Evolutionary conservation across 2,113 vertebrate species (phyloP).

Genomic region (Numenius arquata): DNA sequence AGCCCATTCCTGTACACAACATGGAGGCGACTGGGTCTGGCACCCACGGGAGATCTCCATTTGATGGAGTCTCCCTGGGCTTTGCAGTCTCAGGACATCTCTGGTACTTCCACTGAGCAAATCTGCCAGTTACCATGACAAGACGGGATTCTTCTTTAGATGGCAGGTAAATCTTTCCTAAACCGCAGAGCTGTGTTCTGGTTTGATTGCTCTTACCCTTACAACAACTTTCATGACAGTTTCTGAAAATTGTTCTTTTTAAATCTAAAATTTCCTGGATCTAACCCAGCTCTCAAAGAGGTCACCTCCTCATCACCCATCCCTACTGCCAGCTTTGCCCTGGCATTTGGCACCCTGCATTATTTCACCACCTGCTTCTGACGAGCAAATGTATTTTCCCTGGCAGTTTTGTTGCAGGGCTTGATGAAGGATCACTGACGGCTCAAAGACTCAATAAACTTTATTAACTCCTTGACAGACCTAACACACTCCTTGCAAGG

Average conservation of each 20-base stretch:
- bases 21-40: neutral
- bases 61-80: neutral
- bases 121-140: neutral
- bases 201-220: neutral
- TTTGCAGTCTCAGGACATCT: neutral
- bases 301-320: neutral
- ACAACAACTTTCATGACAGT: neutral
- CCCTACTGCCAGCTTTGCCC: neutral
- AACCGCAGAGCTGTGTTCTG: neutral
- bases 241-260: neutral
- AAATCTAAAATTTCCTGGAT: neutral
- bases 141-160: neutral
- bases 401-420: neutral
- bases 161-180: neutral
- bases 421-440: neutral
- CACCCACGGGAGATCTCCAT: neutral
- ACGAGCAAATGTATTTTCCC: neutral
- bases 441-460: conserved; percentile 34
- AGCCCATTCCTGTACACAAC: neutral
- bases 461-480: conserved; percentile 11
- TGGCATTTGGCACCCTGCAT: neutral
- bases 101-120: neutral
- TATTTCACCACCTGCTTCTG: neutral
- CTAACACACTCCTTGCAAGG: neutral
- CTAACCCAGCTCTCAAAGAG: neutral